These are phyloP conservation scores for Brienomyrus longianalis DNA, from an alignment of 2,113 vertebrate species.

Conservation along the genomic window DNA sequence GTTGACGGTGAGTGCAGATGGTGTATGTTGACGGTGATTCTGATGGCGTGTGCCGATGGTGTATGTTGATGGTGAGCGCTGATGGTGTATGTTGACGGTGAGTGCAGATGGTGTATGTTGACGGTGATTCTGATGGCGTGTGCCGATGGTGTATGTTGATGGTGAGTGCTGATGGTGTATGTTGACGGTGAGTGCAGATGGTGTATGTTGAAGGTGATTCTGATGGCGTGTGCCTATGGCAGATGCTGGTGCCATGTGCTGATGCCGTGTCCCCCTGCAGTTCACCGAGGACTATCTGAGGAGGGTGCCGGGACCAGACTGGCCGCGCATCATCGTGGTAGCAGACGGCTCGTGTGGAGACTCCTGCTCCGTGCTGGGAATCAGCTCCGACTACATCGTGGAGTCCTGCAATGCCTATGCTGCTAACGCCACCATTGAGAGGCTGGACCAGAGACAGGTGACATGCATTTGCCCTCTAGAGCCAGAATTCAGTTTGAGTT, in stretches of 20 bases:
- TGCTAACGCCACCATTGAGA: constrained; percentile 57
- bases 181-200: no score
- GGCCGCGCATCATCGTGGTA: constrained; percentile 57
- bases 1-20: no score
- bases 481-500: not conserved
- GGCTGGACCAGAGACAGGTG: constrained; percentile 65
- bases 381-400: constrained; percentile 58
- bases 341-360: constrained; percentile 61
- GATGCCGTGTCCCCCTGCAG: constrained; percentile 24
- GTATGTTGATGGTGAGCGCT: no score
- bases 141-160: no score
- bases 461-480: constrained; percentile 5
- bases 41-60: no score
- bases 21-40: no score
- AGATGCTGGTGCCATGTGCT: not conserved
- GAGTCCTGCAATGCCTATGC: constrained; percentile 64
- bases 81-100: no score
- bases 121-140: not conserved
- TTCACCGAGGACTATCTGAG: constrained; percentile 60
- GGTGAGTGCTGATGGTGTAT: not conserved
- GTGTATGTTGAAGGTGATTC: no score
- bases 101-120: no score
- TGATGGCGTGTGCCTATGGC: not conserved
- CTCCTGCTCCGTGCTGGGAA: constrained; percentile 60
- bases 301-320: constrained; percentile 46